Base-by-base conservation (phyloP, 2,113 vertebrate genomes). In the Pseudorhombus dupliciocellatus region DNA sequence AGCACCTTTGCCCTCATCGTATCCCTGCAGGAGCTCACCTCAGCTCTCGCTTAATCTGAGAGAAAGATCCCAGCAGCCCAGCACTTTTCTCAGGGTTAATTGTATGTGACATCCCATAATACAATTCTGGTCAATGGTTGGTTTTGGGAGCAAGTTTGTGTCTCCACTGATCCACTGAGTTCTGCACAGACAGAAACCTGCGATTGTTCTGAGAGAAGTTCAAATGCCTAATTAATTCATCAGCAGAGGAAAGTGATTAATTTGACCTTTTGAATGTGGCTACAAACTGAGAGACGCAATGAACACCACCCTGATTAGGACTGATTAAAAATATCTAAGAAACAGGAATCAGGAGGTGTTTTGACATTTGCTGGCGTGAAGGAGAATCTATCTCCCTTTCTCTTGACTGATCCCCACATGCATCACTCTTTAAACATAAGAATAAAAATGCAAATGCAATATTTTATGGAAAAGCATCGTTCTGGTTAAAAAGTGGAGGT, bases 41-140 rank as follows among this genome's bases (percentile, higher is more conserved):
- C 63, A 63, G 68, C 73, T 69, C 54, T 68, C 52, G 20, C 30
- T 73, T 84, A 81, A 88, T 86, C 67, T 86, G 62, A 72, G 42
- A n/a, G 44, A 63, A 68, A 73, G 64, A 79, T 82, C 81, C 82
- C 75, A 48, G 51, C 46, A 69, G 69, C 75, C 78, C 60, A 74
- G 77, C 68, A 70, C 63, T 82, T 84, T 77, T 55, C 73, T 15
- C 10, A 52, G 50, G 82, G 90, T 91, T 91, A 88, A 90, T 88
- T 89, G 80, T 83, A 87, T 61, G 67, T 85, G 82, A 87, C 84
- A 86, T 85, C 62, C 34, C 52, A 72, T 84, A 79, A 78, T 75
- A 48, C 62, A 57, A 50, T 54, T 60, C 12, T 26, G 46, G 72
- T 81, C 74, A 87, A 51, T 64, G 66, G 18, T 31, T 20, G 30